Evolutionary conservation across 2,113 vertebrate species (phyloP).

Genomic region (Dasypus novemcinctus): DNA sequence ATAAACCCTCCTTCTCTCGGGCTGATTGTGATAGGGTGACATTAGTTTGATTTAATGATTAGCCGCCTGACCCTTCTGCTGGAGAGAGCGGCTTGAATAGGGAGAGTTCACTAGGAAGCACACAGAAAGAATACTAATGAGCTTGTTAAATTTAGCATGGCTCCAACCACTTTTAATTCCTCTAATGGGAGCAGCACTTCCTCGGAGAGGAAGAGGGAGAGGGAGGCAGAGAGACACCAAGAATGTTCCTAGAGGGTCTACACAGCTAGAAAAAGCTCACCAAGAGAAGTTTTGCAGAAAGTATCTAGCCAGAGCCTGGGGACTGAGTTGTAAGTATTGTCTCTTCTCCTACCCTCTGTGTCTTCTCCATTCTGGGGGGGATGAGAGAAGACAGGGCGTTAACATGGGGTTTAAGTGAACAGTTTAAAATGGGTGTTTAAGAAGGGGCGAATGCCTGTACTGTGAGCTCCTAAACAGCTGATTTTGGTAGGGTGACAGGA

Average conservation of each 20-base stretch:
- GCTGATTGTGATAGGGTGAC: slow-evolving; percentile 90
- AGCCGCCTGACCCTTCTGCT: slow-evolving; percentile 92
- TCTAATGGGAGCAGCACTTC: slow-evolving; percentile 86
- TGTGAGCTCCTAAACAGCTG: not conserved
- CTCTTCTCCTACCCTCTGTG: slow-evolving; percentile 8
- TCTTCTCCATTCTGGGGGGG: slow-evolving; percentile 36
- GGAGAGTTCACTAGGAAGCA: slow-evolving; percentile 88
- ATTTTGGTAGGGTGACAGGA: not conserved
- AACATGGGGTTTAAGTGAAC: not conserved
- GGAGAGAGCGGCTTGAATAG: slow-evolving; percentile 88
- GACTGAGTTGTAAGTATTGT: slow-evolving; percentile 85
- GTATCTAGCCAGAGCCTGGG: slow-evolving; percentile 74
- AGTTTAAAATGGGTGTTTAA: not conserved
- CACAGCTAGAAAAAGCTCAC: slow-evolving; percentile 56
- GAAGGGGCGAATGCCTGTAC: not conserved
- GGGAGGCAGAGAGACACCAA: slow-evolving; percentile 31
- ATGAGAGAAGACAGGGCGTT: not conserved
- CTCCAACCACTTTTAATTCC: slow-evolving; percentile 89
- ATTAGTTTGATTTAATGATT: slow-evolving; percentile 97
- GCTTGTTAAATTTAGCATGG: slow-evolving; percentile 92
- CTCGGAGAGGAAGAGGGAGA: slow-evolving; percentile 70
- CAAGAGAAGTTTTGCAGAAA: slow-evolving; percentile 72
- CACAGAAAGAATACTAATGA: slow-evolving; percentile 90
- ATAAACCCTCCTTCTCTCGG: slow-evolving; percentile 90
- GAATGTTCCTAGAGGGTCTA: slow-evolving; percentile 65